Base-by-base conservation (phyloP, 2,888 invertebrate species). In the Cantharis lateralis region DNA sequence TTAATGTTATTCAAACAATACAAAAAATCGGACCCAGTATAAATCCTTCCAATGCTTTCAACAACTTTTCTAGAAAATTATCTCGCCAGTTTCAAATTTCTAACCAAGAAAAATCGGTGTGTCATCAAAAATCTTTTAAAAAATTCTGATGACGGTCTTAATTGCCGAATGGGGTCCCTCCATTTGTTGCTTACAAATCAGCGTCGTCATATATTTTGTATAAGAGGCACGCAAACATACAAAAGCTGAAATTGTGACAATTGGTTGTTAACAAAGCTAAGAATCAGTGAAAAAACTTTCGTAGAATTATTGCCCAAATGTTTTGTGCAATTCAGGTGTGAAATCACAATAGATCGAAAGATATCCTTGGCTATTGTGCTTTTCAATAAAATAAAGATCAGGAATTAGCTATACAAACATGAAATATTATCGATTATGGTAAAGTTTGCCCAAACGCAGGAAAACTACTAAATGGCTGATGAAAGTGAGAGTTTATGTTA, bases 301-400 rank as follows among this genome's bases (percentile, higher is more conserved):
- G 18, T 66, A 15, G 64, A 66, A 66, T 24, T 24, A 24, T 24
- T 20, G n/a, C 18, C 24, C 20, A 66, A 66, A 66, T 66, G 64
- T 66, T 66, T 66, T 66, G 64, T 66, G 64, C 64, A 66, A 66
- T 66, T 66, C 64, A 66, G 64, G 64, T 66, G 64, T 66, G 64
- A 66, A 66, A 66, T 66, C 20, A 66, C 64, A 66, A 66, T 66
- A 66, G 64, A 66, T 66, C n/a, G 64, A 66, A n/a, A 66, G n/a
- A 66, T 66, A 66, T 66, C 64, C 64, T 66, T 66, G 20, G 48
- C 48, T 48, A n/a, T 48, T 48, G 48, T 48, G 48, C 32, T 48
- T 48, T 48, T 11, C 48, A 9, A n/a, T 48, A 48, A 48, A 48
- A 48, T 48, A 48, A 48, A 48, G 48, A 48, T 48, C 48, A 48